Conservation (phyloP, 92 coral and sea anemone genomes). For the Meandrina meandrites region DNA sequence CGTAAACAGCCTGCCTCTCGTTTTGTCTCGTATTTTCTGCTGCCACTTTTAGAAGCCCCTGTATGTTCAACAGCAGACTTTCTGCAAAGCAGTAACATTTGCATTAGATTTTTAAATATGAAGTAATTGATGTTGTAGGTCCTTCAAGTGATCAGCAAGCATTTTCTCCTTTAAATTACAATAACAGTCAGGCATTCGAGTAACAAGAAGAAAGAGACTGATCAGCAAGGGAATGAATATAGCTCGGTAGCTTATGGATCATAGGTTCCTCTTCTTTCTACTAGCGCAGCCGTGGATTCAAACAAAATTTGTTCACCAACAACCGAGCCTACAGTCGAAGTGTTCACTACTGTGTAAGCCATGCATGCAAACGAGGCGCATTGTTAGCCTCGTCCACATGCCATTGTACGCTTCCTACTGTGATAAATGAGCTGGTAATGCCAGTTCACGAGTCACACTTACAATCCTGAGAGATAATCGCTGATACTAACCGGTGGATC, state of each 20-base stretch:
- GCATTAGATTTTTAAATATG: neutral
- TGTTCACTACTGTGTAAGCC: neutral
- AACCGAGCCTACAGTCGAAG: neutral
- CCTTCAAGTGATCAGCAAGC: neutral
- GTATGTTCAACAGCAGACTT: slow-evolving; percentile 87
- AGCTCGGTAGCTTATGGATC: neutral
- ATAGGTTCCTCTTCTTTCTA: neutral
- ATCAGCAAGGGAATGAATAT: neutral
- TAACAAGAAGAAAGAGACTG: neutral
- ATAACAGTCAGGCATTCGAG: neutral
- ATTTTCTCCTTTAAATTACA: neutral
- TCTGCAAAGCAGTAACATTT: slow-evolving; percentile 44
- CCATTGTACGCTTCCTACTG: neutral
- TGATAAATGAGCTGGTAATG: neutral
- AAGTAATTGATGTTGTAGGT: neutral
- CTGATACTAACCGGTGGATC: slow-evolving; percentile 49
- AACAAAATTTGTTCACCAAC: neutral
- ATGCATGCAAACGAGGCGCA: neutral
- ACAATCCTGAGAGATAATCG: too few species aligned
- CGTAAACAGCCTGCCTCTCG: slow-evolving; percentile 89
- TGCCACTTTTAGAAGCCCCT: slow-evolving; percentile 92
- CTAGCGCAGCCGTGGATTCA: neutral
- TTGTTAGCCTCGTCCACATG: neutral
- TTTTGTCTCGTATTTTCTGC: slow-evolving; percentile 91
- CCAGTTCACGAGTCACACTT: too few species aligned